phyloP scores from a whole-genome alignment of 1,140 invertebrate genomes.

The Ceratina australensis region DNA sequence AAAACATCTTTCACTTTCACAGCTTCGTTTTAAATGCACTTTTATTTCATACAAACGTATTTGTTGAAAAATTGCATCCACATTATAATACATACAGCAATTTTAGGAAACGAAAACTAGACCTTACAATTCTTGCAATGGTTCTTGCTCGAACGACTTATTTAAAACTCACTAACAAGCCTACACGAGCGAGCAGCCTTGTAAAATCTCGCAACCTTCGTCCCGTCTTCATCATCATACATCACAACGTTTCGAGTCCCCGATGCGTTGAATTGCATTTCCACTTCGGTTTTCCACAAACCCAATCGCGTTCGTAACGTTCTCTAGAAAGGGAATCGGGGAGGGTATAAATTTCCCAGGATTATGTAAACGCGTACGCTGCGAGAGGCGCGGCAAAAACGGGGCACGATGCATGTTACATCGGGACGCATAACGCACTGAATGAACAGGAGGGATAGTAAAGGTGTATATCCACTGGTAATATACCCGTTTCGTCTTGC shows the following conservation, averaged over 20 bases:
- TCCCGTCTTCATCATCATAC: not conserved
- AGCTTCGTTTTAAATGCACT: no score
- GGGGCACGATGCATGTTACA: conserved; percentile 12
- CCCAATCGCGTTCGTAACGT: not conserved
- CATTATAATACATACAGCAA: no score
- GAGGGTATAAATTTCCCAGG: conserved; percentile 41
- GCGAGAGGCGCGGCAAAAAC: conserved; percentile 2
- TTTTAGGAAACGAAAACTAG: no score
- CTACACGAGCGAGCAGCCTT: not conserved
- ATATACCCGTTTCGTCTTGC: no score
- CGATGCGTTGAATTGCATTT: not conserved
- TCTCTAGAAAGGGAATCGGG: conserved; percentile 37
- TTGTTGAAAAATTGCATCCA: no score
- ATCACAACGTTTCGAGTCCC: not conserved
- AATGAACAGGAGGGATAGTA: not conserved
- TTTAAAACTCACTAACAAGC: no score
- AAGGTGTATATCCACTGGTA: no score
- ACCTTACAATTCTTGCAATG: no score
- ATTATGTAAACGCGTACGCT: conserved; percentile 35
- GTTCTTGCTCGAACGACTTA: no score
- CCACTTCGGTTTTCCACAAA: conserved; percentile 19
- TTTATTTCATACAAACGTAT: no score
- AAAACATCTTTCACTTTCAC: no score
- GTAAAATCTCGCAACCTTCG: not conserved
- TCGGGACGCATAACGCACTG: conserved; percentile 44